phyloP scores from a whole-genome alignment of 2,113 vertebrate species.

The Puma concolor region DNA sequence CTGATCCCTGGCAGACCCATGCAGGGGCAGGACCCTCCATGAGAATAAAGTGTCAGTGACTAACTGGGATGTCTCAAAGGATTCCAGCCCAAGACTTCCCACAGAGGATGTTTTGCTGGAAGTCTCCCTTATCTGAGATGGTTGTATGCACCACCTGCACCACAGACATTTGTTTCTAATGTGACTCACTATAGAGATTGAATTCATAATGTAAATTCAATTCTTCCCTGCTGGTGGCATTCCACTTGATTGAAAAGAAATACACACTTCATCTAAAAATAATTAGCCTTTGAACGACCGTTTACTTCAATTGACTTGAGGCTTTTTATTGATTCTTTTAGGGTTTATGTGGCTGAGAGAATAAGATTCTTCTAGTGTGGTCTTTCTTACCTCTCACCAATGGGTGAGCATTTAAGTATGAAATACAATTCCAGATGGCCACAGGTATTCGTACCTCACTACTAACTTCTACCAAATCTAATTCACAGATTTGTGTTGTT shows the following conservation, averaged over 20 bases:
- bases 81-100: not conserved
- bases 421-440: constrained; percentile 12
- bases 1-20: not conserved
- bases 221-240: not conserved
- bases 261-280: constrained; percentile 46
- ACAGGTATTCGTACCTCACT: not conserved
- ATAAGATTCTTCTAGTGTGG: not conserved
- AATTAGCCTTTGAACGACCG: not conserved
- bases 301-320: constrained; percentile 39
- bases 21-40: not conserved
- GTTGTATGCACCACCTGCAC: not conserved
- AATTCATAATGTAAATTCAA: constrained; percentile 19
- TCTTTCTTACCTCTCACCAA: not conserved
- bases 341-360: not conserved
- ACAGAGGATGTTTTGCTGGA: not conserved
- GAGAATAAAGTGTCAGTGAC: not conserved
- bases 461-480: not conserved
- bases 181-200: not conserved
- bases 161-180: not conserved
- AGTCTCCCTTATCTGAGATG: not conserved
- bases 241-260: constrained; percentile 42
- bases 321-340: constrained; percentile 24
- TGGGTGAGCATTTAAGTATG: not conserved
- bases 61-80: not conserved
- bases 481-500: not conserved